A percentile compares a stretch with the other conserved stretches of the same genome.
phyloP scores from a whole-genome alignment of 2,888 invertebrate species.

The Rotaria magnacalcarata region DNA sequence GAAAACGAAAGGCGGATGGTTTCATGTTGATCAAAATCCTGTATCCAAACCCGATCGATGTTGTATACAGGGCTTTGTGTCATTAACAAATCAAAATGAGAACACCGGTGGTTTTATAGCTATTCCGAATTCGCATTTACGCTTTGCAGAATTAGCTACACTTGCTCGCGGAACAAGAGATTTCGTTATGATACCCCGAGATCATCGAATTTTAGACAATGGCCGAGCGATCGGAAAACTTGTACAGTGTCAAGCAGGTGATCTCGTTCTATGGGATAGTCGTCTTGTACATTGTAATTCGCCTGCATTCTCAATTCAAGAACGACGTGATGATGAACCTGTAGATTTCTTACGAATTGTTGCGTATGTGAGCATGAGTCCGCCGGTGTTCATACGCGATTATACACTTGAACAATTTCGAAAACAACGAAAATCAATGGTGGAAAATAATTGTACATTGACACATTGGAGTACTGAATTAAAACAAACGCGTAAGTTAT shows the following conservation, averaged over 20 bases:
- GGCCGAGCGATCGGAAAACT: background rate
- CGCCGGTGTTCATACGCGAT: background rate
- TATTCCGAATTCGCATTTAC: background rate
- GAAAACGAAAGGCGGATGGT: background rate
- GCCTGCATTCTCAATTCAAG: background rate
- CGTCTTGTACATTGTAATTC: conserved; percentile 27
- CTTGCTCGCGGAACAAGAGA: background rate
- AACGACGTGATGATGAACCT: background rate
- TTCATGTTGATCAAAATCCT: conserved; percentile 25
- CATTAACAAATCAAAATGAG: background rate
- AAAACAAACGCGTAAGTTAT: background rate
- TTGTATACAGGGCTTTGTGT: background rate
- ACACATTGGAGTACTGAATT: background rate
- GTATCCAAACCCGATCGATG: background rate
- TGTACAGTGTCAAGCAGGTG: background rate
- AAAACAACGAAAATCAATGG: background rate
- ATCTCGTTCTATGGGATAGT: conserved; percentile 31
- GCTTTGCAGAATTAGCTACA: background rate
- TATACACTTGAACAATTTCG: background rate
- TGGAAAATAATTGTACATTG: conserved; percentile 22
- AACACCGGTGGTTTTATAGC: background rate
- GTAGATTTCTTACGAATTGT: background rate
- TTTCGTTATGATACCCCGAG: background rate
- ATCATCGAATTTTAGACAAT: background rate
- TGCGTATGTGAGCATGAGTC: conserved; percentile 17